Evolutionary conservation across 1,140 invertebrate genomes (phyloP), one percentile per base, ranked within the genome.

Genomic region (Matsumurasca onukii): DNA sequence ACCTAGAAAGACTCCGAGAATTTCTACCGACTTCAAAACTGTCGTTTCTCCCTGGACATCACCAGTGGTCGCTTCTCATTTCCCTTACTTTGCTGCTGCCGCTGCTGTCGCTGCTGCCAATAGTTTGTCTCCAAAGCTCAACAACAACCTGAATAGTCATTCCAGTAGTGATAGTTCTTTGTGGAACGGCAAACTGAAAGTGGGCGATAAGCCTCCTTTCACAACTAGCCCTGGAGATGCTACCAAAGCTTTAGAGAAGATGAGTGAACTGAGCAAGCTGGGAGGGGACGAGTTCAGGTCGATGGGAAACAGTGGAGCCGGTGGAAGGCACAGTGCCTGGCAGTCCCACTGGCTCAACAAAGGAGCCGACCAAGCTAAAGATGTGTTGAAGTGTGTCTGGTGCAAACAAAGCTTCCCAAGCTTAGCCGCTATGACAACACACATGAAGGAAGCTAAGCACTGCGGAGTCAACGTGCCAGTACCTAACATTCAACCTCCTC

Each of bases 391-490:
- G 78, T 97, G 95, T 79, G 94, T 97, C 2, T 97, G 94, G 93
- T 97, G 95, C 78, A 95, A 96, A 78, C 92, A 95, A 75, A 95
- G 93, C 75, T 97, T 97, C 75, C 89, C 91, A 20, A 92, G 91
- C 31, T 77, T 97, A 12, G 92, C 92, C 0, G 92, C 94, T 51
- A 88, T 97, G 81, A 96, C 94, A 0, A 88, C 91, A 20, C 95
- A 97, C 78, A 97, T 97, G 94, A 96, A 96, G 76, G 93, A 96
- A 81, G 94, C 94, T 0, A 95, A 96, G 78, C 92, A 97, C 73
- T 95, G 94, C 67, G 90, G 91, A 25, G 91, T 93, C 0, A 92
- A 91, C 75, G 89, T 92, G 75, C 89, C 91, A 2, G 86, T 89
- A 9, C 81, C 83, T 1, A 84, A 81, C 55, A 82, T 89, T 25